Evolutionary conservation across 2,888 invertebrate genomes (phyloP).

Genomic region (Trypoxylon attenuatum): DNA sequence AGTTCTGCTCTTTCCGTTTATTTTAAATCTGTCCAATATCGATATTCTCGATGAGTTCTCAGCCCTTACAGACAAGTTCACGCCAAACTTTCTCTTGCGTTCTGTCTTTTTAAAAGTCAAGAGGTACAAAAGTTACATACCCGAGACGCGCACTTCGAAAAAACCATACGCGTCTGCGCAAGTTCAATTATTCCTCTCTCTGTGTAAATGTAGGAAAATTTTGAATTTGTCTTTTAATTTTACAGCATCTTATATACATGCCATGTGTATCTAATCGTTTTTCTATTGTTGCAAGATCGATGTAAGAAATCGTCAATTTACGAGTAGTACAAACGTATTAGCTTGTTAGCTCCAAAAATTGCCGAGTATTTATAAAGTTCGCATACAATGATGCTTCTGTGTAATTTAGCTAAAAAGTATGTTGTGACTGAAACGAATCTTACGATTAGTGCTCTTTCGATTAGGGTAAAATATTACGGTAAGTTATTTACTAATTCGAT

Average conservation of each 20-base stretch:
- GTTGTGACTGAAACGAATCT: no score
- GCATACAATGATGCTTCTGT: conserved; percentile 26
- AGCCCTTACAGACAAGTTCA: no score
- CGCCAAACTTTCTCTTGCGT: no score
- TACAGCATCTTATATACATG: background rate
- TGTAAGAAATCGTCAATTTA: background rate
- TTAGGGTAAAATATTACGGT: conserved; percentile 14
- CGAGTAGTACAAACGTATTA: no score
- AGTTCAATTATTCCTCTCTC: conserved; percentile 3
- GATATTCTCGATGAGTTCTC: no score
- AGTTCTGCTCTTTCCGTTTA: no score
- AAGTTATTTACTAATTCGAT: conserved; percentile 4
- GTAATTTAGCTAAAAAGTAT: conserved; percentile 13
- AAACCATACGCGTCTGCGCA: background rate
- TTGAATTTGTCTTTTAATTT: background rate
- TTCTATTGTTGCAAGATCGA: background rate
- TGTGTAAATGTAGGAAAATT: background rate
- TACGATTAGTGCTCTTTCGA: conserved; percentile 22
- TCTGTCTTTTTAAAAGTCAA: no score
- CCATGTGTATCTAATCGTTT: background rate
- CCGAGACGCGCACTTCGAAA: no score
- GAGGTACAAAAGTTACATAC: no score
- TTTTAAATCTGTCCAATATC: no score
- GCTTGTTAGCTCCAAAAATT: no score
- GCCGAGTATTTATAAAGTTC: no score